Conservation (phyloP, 2,797 vertebrate genomes). For the Onychomys arenicola region DNA sequence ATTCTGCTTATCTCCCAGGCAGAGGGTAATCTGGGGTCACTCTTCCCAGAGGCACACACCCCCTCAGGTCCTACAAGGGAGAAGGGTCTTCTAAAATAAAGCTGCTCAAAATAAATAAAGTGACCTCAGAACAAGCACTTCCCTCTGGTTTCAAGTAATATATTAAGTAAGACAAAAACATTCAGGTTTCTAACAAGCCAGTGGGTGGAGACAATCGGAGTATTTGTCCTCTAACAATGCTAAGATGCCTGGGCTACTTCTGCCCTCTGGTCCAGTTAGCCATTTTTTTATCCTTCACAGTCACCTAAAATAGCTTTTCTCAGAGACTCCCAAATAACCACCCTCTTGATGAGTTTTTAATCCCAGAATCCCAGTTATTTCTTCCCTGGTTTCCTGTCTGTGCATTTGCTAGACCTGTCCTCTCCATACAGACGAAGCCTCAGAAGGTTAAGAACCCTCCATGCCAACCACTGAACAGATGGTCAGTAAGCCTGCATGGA, state of each 20-base stretch:
- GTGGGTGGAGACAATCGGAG: not conserved
- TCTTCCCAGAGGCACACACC: not conserved
- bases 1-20: not conserved
- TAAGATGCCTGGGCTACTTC: not conserved
- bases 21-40: conserved; percentile 10
- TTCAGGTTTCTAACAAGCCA: not conserved
- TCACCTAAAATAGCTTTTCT: not conserved
- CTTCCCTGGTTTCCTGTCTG: not conserved
- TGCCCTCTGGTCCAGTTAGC: not conserved
- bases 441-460: not conserved
- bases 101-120: not conserved
- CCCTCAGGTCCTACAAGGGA: not conserved
- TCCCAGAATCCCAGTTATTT: not conserved
- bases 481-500: not conserved
- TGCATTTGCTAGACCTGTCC: not conserved
- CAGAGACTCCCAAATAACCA: not conserved
- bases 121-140: conserved; percentile 21
- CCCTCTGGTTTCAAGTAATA: not conserved
- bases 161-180: conserved; percentile 28
- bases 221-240: not conserved
- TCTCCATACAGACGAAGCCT: not conserved
- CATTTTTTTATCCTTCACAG: not conserved
- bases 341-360: not conserved
- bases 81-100: conserved; percentile 15
- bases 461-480: not conserved